Conservation (phyloP, 1,140 invertebrate species). For the Tetramorium parvispinum region DNA sequence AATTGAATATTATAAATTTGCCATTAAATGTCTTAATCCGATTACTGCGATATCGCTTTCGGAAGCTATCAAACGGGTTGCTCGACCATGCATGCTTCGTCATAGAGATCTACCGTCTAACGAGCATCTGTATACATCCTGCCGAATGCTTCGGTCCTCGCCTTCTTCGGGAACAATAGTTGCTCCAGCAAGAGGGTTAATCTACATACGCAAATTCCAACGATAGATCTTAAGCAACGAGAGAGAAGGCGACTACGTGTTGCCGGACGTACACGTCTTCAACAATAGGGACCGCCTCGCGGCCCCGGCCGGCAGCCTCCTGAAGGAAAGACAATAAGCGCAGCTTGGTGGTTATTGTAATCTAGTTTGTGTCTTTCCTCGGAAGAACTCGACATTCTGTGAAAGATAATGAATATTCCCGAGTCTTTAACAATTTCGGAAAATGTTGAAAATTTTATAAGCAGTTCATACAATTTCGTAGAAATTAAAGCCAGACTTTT, state of each 20-base stretch:
- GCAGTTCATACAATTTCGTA: neutral
- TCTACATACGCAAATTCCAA: constrained; percentile 82
- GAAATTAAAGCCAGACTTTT: neutral
- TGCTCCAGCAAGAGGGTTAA: constrained; percentile 74
- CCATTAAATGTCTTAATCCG: neutral
- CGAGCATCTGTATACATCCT: constrained; percentile 68
- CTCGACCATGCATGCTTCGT: constrained; percentile 30
- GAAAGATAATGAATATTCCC: constrained; percentile 24
- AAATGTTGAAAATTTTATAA: neutral
- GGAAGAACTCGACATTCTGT: neutral
- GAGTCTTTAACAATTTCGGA: neutral
- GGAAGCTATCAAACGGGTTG: neutral
- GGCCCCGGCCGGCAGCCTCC: constrained; percentile 62
- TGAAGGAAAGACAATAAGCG: constrained; percentile 82
- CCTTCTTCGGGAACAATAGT: constrained; percentile 79
- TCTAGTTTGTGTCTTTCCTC: constrained; percentile 68
- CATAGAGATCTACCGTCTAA: constrained; percentile 70
- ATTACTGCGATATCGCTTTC: neutral
- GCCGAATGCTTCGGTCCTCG: constrained; percentile 57
- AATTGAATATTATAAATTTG: neutral
- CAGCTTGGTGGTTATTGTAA: constrained; percentile 83
- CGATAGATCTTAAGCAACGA: constrained; percentile 81
- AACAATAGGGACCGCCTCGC: constrained; percentile 73
- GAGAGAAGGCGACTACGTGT: constrained; percentile 66
- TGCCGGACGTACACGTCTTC: constrained; percentile 73